These are phyloP conservation scores for Archivesica marissinica DNA, from an alignment of 1,140 invertebrate species.

Conservation along the genomic window DNA sequence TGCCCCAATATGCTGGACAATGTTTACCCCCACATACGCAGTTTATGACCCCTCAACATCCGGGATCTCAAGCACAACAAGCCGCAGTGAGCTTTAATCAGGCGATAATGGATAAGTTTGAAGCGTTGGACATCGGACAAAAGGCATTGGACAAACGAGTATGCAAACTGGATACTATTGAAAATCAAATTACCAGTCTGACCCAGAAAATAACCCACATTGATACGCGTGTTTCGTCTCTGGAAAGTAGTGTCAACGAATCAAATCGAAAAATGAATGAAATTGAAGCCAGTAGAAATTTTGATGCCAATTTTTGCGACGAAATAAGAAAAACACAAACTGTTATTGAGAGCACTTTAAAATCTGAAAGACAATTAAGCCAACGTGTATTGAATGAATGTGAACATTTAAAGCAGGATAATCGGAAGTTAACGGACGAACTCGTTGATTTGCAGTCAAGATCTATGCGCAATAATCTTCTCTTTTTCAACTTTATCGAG, in stretches of 20 bases:
- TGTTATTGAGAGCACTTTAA: not conserved
- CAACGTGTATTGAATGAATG: not conserved
- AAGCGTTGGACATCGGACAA: not conserved
- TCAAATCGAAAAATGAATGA: slow-evolving; percentile 16
- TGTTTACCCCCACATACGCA: not conserved
- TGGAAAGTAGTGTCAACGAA: slow-evolving; percentile 19
- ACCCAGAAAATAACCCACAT: slow-evolving; percentile 3
- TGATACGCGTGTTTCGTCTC: not conserved
- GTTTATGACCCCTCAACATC: not conserved
- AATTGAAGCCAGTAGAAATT: slow-evolving; percentile 19
- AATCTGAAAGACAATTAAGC: not conserved
- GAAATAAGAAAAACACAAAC: not conserved
- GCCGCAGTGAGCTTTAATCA: not conserved
- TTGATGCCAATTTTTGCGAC: slow-evolving; percentile 19
- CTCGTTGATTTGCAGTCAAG: not conserved
- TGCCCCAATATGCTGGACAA: not conserved
- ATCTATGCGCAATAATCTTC: slow-evolving; percentile 20
- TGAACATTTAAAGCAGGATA: not conserved
- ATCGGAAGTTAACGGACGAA: not conserved
- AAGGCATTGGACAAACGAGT: not conserved
- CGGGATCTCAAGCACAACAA: not conserved
- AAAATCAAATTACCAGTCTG: not conserved
- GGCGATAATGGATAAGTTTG: slow-evolving; percentile 2
- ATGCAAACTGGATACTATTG: slow-evolving; percentile 24
- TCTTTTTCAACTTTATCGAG: slow-evolving; percentile 17